Base-by-base conservation (phyloP, 2,888 invertebrate genomes). In the Heliconius erato region DNA sequence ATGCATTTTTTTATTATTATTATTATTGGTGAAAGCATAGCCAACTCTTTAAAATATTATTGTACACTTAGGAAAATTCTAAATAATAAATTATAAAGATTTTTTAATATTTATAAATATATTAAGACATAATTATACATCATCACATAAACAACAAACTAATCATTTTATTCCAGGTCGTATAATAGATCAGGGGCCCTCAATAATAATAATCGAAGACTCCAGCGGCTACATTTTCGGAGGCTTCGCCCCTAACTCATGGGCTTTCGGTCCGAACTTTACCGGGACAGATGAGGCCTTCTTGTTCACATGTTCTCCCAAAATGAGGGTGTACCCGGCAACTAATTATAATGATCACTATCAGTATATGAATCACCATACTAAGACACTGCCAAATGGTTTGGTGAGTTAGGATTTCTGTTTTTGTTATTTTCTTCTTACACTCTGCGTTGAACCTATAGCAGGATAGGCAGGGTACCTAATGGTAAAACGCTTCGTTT, bases 381-480 rank as follows among this genome's bases (percentile, higher is more conserved):
- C 99, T 86, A 98, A 99, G 94, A 99, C 99, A 0, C 96, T 99
- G 96, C 99, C 99, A 0, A 99, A 99, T 94, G 99, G 99, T 84
- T 91, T 99, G 95, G 97, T 98, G 88, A 96, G 96, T 94, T 26
- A 11, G 1, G n/a, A 63, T 3, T n/a, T 63, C n/a, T n/a, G n/a
- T n/a, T n/a, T n/a, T n/a, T n/a, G n/a, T n/a, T n/a, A n/a, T 59
- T n/a, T 63, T 4, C n/a, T 23, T 11, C 2, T n/a, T 3, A 28
- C 7, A 11, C 11, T 11, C 19, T 26, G 23, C 28, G n/a, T 35
- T 19, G 1, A 16, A n/a, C n/a, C 11, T 5, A 14, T 44, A 23
- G 23, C 5, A 49, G 44, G 49, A 6, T 72, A 63, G n/a, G 11
- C 14, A 4, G 3, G 2, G 3, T 0, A 11, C 11, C n/a, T 63